phyloP scores from a whole-genome alignment of 2,888 invertebrate species.

The Ectemnius cavifrons region DNA sequence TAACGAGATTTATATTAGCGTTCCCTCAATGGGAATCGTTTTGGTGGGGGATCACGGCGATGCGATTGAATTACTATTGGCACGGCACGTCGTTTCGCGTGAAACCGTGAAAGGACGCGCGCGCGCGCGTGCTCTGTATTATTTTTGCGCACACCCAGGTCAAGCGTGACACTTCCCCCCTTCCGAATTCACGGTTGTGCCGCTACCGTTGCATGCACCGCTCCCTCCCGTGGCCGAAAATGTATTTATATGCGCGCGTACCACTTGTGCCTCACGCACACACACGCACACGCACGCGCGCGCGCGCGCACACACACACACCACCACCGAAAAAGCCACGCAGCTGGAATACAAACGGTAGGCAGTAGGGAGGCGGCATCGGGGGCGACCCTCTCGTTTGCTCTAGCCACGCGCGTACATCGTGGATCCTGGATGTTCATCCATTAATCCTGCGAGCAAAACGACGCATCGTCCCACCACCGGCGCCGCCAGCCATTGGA shows the following conservation, averaged over 20 bases:
- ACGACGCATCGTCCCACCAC: constrained; percentile 58
- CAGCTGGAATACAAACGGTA: constrained; percentile 42
- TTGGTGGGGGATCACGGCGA: neutral
- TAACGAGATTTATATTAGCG: neutral
- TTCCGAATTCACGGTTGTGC: neutral
- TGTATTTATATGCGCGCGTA: constrained; percentile 6
- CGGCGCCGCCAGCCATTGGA: constrained; percentile 36
- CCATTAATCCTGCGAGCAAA: constrained; percentile 65
- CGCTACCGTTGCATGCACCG: neutral
- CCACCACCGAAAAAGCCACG: constrained; percentile 2
- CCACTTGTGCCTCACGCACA: neutral
- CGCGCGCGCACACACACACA: neutral
- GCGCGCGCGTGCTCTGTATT: neutral
- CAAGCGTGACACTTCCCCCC: neutral
- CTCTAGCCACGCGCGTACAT: constrained; percentile 17
- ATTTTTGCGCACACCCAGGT: neutral
- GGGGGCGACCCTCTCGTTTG: constrained; percentile 41
- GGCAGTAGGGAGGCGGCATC: constrained; percentile 43
- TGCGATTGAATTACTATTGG: neutral
- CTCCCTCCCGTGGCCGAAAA: neutral
- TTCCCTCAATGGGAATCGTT: neutral
- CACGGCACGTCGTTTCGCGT: neutral
- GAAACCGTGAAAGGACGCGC: neutral
- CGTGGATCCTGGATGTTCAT: constrained; percentile 56
- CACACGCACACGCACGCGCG: neutral